Conservation (phyloP, 2,888 invertebrate genomes). For the Anthophora plumipes region DNA sequence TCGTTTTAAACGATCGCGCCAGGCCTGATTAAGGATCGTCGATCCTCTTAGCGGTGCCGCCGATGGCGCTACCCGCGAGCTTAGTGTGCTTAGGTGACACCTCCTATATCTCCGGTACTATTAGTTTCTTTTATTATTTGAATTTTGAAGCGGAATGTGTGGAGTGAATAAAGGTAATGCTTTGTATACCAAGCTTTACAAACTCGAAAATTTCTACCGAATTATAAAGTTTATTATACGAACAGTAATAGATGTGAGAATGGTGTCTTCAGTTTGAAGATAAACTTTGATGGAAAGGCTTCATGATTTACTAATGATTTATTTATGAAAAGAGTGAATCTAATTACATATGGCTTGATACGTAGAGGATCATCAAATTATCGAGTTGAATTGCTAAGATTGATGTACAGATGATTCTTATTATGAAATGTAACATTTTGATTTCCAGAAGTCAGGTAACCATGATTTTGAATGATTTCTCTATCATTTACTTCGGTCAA, state of each 20-base stretch:
- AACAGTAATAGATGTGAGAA: background rate
- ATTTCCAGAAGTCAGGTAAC: background rate
- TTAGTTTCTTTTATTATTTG: conserved; percentile 41
- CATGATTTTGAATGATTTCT: background rate
- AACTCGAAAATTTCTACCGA: too few species aligned
- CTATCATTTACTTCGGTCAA: background rate
- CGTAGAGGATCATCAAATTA: background rate
- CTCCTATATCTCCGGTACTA: conserved; percentile 5
- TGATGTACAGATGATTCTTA: background rate
- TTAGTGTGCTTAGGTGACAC: conserved; percentile 45
- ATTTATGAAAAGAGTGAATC: background rate
- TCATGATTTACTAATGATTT: too few species aligned
- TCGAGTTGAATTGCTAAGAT: background rate
- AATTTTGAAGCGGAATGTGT: background rate
- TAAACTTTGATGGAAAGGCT: too few species aligned
- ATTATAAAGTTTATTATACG: too few species aligned
- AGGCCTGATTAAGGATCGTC: conserved; percentile 60
- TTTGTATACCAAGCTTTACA: too few species aligned
- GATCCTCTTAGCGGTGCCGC: conserved; percentile 60
- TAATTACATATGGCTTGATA: background rate
- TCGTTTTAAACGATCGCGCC: conserved; percentile 65
- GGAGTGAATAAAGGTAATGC: too few species aligned
- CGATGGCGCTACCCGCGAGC: conserved; percentile 48
- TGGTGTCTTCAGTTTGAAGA: too few species aligned
- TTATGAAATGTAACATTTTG: background rate